Evolutionary conservation across 1,140 invertebrate species (phyloP).

Genomic region (Neuroterus valhalla): DNA sequence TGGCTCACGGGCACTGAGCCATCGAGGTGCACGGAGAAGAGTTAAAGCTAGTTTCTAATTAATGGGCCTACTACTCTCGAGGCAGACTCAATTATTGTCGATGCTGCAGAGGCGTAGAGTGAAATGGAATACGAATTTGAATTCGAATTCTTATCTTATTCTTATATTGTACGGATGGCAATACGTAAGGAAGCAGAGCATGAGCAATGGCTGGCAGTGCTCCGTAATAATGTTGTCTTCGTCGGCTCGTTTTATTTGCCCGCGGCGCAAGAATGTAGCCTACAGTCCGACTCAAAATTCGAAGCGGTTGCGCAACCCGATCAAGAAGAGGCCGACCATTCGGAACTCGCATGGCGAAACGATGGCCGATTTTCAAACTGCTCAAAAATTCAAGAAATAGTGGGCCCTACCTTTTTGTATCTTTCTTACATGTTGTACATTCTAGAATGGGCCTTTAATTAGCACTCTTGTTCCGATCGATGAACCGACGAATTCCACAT

Average conservation of each 20-base stretch:
- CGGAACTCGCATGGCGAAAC: conserved; percentile 37
- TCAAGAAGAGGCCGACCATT: conserved; percentile 52
- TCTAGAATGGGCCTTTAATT: no score
- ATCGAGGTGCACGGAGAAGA: conserved; percentile 42
- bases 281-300: conserved; percentile 74
- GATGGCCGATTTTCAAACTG: conserved; percentile 38
- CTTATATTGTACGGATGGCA: conserved; percentile 52
- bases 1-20: conserved; percentile 26
- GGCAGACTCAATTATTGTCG: conserved; percentile 68
- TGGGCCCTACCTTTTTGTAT: no score
- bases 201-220: conserved; percentile 74
- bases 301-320: conserved; percentile 68
- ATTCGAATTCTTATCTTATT: conserved; percentile 51
- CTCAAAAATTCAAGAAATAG: conserved; percentile 17
- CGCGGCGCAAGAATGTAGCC: conserved; percentile 74
- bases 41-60: conserved; percentile 64
- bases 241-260: conserved; percentile 73
- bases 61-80: conserved; percentile 59
- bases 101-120: conserved; percentile 57
- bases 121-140: conserved; percentile 57
- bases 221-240: conserved; percentile 75
- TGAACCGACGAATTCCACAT: no score
- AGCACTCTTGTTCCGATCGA: no score
- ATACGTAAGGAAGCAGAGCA: conserved; percentile 70
- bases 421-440: no score